These are phyloP conservation scores for Cyprinodon tularosa DNA, from an alignment of 2,113 vertebrate species.

Conservation along the genomic window DNA sequence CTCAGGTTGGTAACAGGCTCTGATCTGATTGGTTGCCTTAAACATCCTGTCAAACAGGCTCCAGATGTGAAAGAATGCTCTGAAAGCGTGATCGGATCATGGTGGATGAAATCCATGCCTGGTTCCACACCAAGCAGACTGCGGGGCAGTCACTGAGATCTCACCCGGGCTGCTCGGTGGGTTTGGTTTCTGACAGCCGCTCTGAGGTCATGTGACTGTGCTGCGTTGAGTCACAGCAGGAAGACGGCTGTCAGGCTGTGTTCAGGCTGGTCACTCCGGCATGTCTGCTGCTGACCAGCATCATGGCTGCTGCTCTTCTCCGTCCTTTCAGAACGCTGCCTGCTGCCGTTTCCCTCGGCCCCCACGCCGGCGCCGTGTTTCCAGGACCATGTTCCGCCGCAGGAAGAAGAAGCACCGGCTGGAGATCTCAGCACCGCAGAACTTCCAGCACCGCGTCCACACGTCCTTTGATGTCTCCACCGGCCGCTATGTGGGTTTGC, in stretches of 20 bases:
- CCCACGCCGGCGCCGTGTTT: neutral
- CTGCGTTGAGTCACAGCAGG: constrained; percentile 29
- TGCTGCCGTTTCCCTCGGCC: constrained; percentile 41
- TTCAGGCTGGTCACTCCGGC: neutral
- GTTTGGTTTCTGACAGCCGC: constrained; percentile 18
- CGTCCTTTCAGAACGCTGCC: neutral
- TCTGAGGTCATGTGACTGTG: constrained; percentile 32
- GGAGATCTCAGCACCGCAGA: constrained; percentile 87
- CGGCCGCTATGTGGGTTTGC: constrained; percentile 90
- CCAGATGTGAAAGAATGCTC: too few relatives aligned
- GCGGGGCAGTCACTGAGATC: neutral
- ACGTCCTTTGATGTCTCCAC: constrained; percentile 86
- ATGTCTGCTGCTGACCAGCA: constrained; percentile 4
- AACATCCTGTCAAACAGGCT: too few relatives aligned
- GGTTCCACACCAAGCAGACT: too few relatives aligned
- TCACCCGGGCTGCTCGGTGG: constrained; percentile 41
- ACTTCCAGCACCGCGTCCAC: constrained; percentile 92
- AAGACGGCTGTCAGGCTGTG: constrained; percentile 8
- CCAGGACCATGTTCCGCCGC: constrained; percentile 85
- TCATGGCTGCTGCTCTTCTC: neutral
- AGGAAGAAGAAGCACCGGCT: constrained; percentile 89
- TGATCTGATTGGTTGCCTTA: too few relatives aligned
- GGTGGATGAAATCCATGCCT: too few relatives aligned
- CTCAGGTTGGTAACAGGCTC: too few relatives aligned
- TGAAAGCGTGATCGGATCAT: too few relatives aligned